Conservation (phyloP, 2,888 invertebrate genomes). For the Cosmia pyralina region DNA sequence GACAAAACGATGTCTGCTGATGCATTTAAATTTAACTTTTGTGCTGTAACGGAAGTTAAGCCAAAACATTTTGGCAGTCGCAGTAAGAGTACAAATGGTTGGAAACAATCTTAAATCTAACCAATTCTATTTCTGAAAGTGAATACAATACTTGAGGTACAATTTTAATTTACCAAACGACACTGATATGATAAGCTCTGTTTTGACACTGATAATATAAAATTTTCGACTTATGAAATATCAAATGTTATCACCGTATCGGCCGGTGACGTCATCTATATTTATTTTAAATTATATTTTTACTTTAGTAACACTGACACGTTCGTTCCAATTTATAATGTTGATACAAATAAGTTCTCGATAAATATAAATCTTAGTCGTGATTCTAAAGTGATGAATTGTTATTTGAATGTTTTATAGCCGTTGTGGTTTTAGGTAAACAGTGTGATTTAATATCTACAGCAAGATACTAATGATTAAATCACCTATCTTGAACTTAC, state of each 20-base stretch:
- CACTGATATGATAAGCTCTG: constrained; percentile 55
- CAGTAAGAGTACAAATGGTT: neutral
- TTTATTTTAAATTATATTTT: constrained; percentile 66
- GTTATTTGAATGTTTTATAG: constrained; percentile 18
- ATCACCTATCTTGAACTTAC: constrained; percentile 43
- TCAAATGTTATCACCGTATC: constrained; percentile 63
- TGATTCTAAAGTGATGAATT: constrained; percentile 33
- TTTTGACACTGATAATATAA: constrained; percentile 64
- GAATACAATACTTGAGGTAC: constrained; percentile 13
- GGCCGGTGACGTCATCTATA: constrained; percentile 65
- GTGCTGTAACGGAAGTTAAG: too few species aligned
- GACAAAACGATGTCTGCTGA: neutral
- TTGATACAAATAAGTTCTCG: constrained; percentile 26
- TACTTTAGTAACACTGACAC: constrained; percentile 38
- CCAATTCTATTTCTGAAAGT: neutral
- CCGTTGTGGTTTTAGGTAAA: constrained; percentile 29
- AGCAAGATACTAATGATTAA: constrained; percentile 36
- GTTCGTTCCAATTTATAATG: constrained; percentile 40
- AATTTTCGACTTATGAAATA: constrained; percentile 60
- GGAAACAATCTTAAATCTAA: neutral
- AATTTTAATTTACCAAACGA: constrained; percentile 45
- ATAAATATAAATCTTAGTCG: constrained; percentile 17
- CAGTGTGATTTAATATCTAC: constrained; percentile 20
- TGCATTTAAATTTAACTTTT: neutral
- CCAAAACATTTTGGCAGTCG: neutral